Conservation (phyloP, 2,113 vertebrate genomes). For the Ctenodactylus gundi region DNA sequence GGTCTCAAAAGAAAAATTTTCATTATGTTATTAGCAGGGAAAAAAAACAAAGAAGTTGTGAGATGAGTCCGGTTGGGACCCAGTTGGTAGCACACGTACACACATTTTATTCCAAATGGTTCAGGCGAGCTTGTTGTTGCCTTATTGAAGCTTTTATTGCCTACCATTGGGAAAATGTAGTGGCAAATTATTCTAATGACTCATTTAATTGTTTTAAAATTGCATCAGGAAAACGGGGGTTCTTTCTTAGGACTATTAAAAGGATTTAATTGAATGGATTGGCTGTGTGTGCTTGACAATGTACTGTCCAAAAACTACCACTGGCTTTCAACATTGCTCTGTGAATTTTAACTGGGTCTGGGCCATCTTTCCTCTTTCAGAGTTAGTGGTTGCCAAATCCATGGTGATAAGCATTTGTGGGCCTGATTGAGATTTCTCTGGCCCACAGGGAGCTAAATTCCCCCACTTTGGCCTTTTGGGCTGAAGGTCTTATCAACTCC, state of each 20-base stretch:
- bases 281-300: not conserved
- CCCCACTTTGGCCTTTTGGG: conserved; percentile 36
- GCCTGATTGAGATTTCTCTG: not conserved
- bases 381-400: not conserved
- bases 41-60: not conserved
- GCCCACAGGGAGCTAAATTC: not conserved
- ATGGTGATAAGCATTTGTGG: not conserved
- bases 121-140: not conserved
- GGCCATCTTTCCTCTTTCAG: conserved; percentile 4
- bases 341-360: not conserved
- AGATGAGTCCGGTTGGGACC: not conserved
- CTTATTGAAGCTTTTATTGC: not conserved
- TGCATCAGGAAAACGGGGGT: not conserved
- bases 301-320: not conserved
- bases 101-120: not conserved
- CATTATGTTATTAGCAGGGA: not conserved
- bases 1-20: not conserved
- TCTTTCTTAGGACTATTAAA: not conserved
- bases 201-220: conserved; percentile 33
- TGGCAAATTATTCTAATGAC: not conserved
- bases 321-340: not conserved
- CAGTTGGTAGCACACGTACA: not conserved
- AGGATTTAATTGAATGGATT: not conserved
- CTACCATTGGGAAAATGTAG: not conserved
- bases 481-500: conserved; percentile 2